Conservation (phyloP, 2,113 vertebrate genomes). For the Myiozetetes cayanensis region DNA sequence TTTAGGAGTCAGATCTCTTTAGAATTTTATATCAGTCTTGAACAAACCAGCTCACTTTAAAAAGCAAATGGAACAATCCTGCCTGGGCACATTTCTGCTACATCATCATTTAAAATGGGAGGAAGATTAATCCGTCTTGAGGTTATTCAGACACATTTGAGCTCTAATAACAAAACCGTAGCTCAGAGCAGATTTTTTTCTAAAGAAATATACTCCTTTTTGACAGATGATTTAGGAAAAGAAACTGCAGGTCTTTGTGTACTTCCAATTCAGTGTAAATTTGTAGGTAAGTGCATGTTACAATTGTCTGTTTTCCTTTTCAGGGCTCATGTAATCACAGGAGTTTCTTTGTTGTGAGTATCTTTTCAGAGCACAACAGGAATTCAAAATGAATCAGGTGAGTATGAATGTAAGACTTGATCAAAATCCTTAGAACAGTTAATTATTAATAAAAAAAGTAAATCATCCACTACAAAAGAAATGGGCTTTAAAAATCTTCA, state of each 20-base stretch:
- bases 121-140: neutral
- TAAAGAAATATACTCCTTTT: neutral
- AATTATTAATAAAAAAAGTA: conserved; percentile 44
- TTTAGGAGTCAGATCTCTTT: too few species aligned
- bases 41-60: neutral
- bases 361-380: conserved; percentile 76
- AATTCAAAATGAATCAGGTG: conserved; percentile 84
- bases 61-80: neutral
- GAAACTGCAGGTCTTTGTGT: conserved; percentile 22
- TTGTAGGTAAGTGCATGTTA: conserved; percentile 58
- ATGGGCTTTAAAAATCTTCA: neutral
- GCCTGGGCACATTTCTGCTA: neutral
- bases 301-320: conserved; percentile 78
- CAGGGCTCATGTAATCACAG: conserved; percentile 79
- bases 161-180: neutral
- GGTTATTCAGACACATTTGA: neutral
- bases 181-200: neutral
- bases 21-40: too few species aligned
- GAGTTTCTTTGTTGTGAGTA: conserved; percentile 76
- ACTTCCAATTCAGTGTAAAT: conserved; percentile 44
- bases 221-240: neutral
- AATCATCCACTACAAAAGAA: neutral
- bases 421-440: conserved; percentile 56
- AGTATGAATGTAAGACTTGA: conserved; percentile 71
- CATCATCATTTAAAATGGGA: neutral